Evolutionary conservation across 1,140 invertebrate species (phyloP), one percentile per base, ranked within the genome.

Genomic region (Nebria ingens): DNA sequence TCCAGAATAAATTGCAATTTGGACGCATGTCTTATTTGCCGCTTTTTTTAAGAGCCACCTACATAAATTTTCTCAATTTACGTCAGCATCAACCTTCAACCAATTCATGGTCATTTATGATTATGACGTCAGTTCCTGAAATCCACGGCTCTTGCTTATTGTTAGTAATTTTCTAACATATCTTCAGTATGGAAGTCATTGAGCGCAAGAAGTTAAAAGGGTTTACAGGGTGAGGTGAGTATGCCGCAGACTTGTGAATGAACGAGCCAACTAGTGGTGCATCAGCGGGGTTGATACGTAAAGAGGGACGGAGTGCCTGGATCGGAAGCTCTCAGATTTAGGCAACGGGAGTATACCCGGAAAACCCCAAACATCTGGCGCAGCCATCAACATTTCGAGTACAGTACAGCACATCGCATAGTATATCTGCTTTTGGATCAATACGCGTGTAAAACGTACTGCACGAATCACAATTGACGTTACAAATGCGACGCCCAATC

Each of bases 41-140:
- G n/a, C n/a, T n/a, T n/a, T n/a, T n/a, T n/a, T n/a, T n/a, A 45
- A 45, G 40, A 17, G 17, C 40, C 9, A 17, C 40, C 9, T 9
- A 12, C 9, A 29, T 29, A 29, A 29, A 29, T 29, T 29, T 29
- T 13, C 25, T 29, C 25, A 29, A 13, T 29, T 45, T 12, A 45
- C 40, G 40, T 45, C 40, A 45, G 40, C 4, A 4, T 45, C 40
- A 45, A 45, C 40, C 40, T 45, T 45, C 40, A 45, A 45, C 40
- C 17, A 17, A 45, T 45, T 45, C 40, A 45, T 45, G 40, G 40
- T 17, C 40, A 17, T 45, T 17, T 45, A 45, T 45, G 40, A 45
- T 45, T 45, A 45, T 45, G 40, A 45, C 40, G 40, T 45, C 40
- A 45, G 15, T 17, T 12, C 40, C 25, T n/a, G 15, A 45, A 45